These are phyloP conservation scores for Microplitis mediator DNA, from an alignment of 1,140 invertebrate species.

Conservation along the genomic window DNA sequence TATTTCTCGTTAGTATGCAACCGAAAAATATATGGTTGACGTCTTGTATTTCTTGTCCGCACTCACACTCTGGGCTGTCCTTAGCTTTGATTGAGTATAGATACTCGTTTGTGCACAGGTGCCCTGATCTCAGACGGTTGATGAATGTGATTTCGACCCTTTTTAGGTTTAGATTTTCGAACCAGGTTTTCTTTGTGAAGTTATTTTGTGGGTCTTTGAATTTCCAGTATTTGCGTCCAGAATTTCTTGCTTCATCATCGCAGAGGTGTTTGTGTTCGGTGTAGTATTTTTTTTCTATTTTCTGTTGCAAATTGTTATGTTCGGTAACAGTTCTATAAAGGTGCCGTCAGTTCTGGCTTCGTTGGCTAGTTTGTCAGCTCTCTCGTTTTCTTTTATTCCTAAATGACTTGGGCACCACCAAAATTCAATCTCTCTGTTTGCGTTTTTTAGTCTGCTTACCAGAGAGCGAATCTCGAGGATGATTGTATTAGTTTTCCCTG, in stretches of 20 bases:
- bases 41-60: not conserved
- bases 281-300: not conserved
- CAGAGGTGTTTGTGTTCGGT: not conserved
- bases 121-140: slow-evolving; percentile 9
- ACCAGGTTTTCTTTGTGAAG: not conserved
- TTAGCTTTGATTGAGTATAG: not conserved
- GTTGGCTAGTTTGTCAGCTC: not conserved
- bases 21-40: not conserved
- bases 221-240: not conserved
- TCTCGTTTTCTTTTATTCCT: not conserved
- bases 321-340: not conserved
- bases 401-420: not conserved
- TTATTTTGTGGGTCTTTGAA: not conserved
- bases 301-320: not conserved
- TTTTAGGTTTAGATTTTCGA: not conserved
- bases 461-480: too few species aligned
- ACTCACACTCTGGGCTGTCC: not conserved
- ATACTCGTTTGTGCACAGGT: not conserved
- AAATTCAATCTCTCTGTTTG: too few species aligned
- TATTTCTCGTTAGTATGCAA: not conserved
- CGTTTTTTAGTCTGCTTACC: too few species aligned
- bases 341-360: not conserved
- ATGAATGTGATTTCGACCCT: not conserved
- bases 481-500: too few species aligned
- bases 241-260: not conserved